Percentiles rank a stretch among this genome's conserved stretches.
phyloP scores from a whole-genome alignment of 2,888 invertebrate genomes.

The Tribolium freemani region DNA sequence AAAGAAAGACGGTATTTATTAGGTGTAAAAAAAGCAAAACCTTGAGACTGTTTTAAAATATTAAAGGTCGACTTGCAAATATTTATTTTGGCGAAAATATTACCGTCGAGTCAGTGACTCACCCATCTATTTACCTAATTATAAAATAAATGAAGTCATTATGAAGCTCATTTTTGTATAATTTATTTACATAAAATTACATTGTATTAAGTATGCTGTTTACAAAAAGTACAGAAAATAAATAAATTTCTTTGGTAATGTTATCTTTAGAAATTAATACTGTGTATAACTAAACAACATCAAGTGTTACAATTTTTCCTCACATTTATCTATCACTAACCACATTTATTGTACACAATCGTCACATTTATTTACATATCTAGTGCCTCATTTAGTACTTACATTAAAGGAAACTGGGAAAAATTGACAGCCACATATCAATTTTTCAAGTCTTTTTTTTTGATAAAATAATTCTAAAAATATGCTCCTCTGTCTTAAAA shows the following conservation, averaged over 20 bases:
- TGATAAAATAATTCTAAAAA: conserved; percentile 4
- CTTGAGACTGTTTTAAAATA: too few species aligned
- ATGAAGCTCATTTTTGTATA: neutral
- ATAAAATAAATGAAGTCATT: neutral
- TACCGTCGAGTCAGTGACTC: neutral
- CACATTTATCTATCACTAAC: neutral
- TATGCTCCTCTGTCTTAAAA: neutral
- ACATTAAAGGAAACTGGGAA: neutral
- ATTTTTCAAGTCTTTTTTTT: conserved; percentile 1
- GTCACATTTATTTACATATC: conserved; percentile 33
- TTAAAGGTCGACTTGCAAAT: too few species aligned
- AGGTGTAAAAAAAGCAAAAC: too few species aligned
- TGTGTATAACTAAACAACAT: neutral
- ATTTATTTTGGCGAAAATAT: neutral
- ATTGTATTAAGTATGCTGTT: neutral
- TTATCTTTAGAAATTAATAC: conserved; percentile 3
- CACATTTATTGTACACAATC: conserved; percentile 18
- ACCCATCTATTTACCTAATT: neutral
- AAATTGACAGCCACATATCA: conserved; percentile 7
- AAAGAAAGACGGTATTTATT: too few species aligned
- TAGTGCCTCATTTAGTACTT: conserved; percentile 15
- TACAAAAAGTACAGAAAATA: conserved; percentile 10
- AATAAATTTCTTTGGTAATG: conserved; percentile 12
- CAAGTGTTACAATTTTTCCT: neutral
- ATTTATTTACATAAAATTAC: conserved; percentile 11